Percentiles rank a stretch among this genome's conserved stretches.
Evolutionary conservation across 2,797 vertebrate genomes (phyloP).

Genomic region (Molothrus aeneus): DNA sequence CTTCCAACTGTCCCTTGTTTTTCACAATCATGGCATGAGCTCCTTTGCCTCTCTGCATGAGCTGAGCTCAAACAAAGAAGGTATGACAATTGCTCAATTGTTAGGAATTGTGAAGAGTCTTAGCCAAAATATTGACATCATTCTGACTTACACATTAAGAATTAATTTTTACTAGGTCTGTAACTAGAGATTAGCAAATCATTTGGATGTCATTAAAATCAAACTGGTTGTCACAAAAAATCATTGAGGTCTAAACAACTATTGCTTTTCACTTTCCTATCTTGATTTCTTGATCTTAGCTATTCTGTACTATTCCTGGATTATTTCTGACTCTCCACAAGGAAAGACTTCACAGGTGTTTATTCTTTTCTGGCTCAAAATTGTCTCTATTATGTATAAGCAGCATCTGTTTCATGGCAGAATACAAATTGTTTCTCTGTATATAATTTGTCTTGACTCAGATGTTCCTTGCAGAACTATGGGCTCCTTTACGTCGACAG

Average conservation of each 20-base stretch:
- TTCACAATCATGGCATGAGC: conserved; percentile 22
- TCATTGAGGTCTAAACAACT: neutral
- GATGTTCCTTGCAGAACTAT: neutral
- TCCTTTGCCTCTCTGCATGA: neutral
- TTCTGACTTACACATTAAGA: conserved; percentile 21
- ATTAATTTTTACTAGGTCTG: conserved; percentile 28
- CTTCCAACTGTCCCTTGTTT: conserved; percentile 55
- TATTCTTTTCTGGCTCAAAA: neutral
- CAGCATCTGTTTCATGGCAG: neutral
- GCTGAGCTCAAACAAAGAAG: neutral
- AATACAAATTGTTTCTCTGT: neutral
- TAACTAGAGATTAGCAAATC: conserved; percentile 10
- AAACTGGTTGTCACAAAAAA: neutral
- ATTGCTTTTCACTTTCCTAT: neutral
- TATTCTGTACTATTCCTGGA: neutral
- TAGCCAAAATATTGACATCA: conserved; percentile 63
- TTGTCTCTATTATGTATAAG: neutral
- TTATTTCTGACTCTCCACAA: neutral
- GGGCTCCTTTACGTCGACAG: neutral
- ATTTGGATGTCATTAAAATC: conserved; percentile 20
- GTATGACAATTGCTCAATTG: conserved; percentile 32
- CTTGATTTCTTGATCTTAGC: neutral
- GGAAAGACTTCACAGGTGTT: conserved; percentile 14
- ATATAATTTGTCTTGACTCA: neutral
- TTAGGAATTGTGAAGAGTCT: neutral